Conservation (phyloP, 2,797 vertebrate genomes). For the Mallotus villosus region DNA sequence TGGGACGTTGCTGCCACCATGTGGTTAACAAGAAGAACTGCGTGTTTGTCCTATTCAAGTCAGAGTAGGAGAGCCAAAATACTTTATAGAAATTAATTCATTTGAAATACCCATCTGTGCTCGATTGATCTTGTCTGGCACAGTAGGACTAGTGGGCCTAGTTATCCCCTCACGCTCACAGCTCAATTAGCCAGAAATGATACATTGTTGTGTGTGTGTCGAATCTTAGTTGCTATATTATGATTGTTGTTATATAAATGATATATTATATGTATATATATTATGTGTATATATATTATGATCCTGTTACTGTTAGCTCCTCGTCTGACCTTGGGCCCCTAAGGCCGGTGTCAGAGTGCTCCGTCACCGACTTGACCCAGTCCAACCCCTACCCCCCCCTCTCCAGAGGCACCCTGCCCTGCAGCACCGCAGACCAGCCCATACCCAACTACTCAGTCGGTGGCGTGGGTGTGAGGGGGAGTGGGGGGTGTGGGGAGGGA, state of each 20-base stretch:
- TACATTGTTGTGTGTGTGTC: background rate
- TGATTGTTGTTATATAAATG: background rate
- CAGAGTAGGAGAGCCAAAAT: too few species aligned
- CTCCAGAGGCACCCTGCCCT: conserved; percentile 80
- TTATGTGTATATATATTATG: conserved; percentile 3
- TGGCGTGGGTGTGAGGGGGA: conserved; percentile 57
- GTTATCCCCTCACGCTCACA: background rate
- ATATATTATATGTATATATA: background rate
- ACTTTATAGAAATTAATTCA: too few species aligned
- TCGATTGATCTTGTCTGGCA: background rate
- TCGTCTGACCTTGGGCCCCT: conserved; percentile 90
- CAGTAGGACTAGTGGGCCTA: background rate
- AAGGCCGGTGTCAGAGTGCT: conserved; percentile 83
- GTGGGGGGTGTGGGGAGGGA: background rate
- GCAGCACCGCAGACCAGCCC: conserved; percentile 83
- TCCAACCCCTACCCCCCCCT: conserved; percentile 79
- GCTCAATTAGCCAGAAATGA: too few species aligned
- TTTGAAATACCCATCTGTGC: background rate
- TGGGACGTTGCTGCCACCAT: conserved; percentile 47
- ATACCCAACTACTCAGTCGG: conserved; percentile 93
- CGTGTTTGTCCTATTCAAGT: background rate
- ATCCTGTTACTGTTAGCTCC: conserved; percentile 73
- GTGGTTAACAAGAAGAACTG: conserved; percentile 33
- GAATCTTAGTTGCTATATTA: background rate
- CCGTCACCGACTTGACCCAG: conserved; percentile 80